These are phyloP conservation scores for Buphagus erythrorhynchus DNA, from an alignment of 2,797 vertebrate genomes.

Conservation along the genomic window DNA sequence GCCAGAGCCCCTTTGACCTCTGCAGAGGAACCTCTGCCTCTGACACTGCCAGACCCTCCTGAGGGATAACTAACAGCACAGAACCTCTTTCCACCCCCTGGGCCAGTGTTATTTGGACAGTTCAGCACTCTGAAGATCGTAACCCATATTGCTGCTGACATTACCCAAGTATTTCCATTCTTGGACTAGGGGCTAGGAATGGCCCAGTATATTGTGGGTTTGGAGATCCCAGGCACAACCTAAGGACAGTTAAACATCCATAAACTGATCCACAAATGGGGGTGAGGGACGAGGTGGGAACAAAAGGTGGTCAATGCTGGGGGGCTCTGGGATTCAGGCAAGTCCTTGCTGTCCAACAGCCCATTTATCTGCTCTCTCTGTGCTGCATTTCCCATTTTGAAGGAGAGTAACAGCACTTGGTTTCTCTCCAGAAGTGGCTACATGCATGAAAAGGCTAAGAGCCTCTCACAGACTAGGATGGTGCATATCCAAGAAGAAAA, in stretches of 20 bases:
- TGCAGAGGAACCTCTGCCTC: no score
- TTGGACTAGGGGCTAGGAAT: background rate
- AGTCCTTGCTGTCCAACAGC: background rate
- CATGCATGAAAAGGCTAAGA: background rate
- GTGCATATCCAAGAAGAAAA: background rate
- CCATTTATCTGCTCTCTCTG: background rate
- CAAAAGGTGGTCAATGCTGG: background rate
- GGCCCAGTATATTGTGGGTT: background rate
- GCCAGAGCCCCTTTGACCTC: background rate
- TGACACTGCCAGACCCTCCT: background rate
- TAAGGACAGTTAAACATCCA: background rate
- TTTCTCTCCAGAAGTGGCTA: background rate
- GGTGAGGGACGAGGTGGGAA: background rate
- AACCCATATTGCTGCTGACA: background rate
- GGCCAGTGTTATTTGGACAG: no score
- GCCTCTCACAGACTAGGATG: background rate
- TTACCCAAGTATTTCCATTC: background rate
- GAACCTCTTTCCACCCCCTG: background rate
- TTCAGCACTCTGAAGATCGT: background rate
- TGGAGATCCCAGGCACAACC: background rate
- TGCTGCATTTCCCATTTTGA: background rate
- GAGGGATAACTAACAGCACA: background rate
- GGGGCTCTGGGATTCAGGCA: background rate
- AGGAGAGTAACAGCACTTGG: background rate
- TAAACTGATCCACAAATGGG: background rate